Evolutionary conservation across 2,888 invertebrate genomes (phyloP), one percentile per base, ranked within the genome.

Genomic region (Tenthredo amoena): DNA sequence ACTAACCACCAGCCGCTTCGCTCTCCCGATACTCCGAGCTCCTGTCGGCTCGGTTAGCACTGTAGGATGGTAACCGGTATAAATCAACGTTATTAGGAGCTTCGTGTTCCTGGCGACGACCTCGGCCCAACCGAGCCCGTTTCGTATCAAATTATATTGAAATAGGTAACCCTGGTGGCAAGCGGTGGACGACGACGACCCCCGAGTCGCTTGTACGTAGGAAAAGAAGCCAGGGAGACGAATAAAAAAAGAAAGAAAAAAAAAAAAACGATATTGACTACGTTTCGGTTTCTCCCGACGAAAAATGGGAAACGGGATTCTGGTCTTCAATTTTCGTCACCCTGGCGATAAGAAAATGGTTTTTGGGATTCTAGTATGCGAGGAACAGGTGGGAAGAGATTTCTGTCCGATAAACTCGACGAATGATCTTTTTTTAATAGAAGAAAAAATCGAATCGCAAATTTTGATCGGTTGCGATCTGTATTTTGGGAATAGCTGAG

Each of bases 41-140:
- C 37, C 84, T 40, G 79, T 58, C 81, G 81, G 58, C 81, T 81
- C 81, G 81, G 81, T 81, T 81, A 50, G 37, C 81, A 37, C 58
- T 40, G 37, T 40, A 62, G 62, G 81, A 81, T 26, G 72, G 62
- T 62, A 40, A 34, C 81, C 88, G 89, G 88, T 91, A 93, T 93
- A 93, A 93, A 93, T 93, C 93, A 93, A 91, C 91, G 92, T 93
- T 93, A 93, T 93, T 93, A 92, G 90, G 90, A 91, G 93, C 91
- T 89, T 93, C 93, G 89, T 92, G 91, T 93, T 92, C 92, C 89
- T 85, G 87, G 87, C 87, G 89, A 87, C 86, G 87, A 87, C 88
- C 91, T 89, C 88, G 88, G 88, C 87, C 91, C 88, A 89, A 88
- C 87, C 91, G 87, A 90, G 91, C 92, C 92, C 91, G 92, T 93